Percentiles rank a stretch among this genome's conserved stretches.
These are phyloP conservation scores for Mionectes macconnelli DNA, from an alignment of 2,113 vertebrate genomes.

Conservation along the genomic window DNA sequence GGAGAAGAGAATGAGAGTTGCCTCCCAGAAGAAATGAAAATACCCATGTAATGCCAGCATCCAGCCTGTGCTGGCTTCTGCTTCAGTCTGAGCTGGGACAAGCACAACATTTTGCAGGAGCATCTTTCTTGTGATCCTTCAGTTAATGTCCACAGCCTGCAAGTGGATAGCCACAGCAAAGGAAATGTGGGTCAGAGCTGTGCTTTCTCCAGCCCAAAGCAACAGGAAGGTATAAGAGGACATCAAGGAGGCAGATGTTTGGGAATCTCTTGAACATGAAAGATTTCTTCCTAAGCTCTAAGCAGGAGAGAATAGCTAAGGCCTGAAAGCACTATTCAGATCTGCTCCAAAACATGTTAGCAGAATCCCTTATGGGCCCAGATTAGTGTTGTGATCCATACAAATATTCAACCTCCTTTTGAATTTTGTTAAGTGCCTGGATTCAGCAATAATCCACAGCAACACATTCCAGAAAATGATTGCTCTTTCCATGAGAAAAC, in stretches of 20 bases:
- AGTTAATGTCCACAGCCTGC: neutral
- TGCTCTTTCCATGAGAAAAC: neutral
- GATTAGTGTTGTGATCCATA: neutral
- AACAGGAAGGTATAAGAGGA: neutral
- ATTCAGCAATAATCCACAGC: neutral
- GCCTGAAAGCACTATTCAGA: neutral
- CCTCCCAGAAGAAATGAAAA: neutral
- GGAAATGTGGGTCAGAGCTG: rapidly evolving
- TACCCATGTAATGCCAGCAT: neutral
- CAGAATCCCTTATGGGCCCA: neutral
- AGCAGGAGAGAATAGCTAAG: neutral
- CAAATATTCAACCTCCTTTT: neutral
- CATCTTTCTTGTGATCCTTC: neutral
- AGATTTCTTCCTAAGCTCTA: neutral
- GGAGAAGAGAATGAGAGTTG: neutral
- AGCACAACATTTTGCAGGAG: neutral
- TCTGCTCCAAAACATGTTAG: neutral
- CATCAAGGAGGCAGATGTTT: neutral
- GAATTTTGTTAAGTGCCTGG: neutral
- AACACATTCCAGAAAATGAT: neutral
- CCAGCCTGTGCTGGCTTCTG: neutral
- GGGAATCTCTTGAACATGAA: neutral
- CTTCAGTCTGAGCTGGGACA: neutral
- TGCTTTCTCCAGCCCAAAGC: neutral
- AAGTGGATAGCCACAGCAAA: neutral